A percentile compares a stretch with the other conserved stretches of the same genome.
phyloP scores from a whole-genome alignment of 2,797 vertebrate species.

The Betta splendens region DNA sequence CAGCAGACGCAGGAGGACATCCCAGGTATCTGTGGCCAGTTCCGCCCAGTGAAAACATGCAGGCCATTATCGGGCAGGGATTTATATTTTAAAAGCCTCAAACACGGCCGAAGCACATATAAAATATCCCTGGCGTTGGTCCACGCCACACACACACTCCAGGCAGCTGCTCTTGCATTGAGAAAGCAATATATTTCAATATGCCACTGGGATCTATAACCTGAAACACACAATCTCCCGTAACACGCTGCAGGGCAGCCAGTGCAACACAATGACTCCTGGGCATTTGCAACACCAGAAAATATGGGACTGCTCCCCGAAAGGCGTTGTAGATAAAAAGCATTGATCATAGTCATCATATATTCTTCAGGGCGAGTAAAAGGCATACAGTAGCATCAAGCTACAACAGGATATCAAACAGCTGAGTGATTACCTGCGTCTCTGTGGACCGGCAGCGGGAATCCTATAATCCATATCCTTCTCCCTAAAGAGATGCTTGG shows the following conservation, averaged over 20 bases:
- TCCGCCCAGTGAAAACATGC: conserved; percentile 39
- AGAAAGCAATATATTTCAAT: conserved; percentile 56
- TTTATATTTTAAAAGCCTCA: conserved; percentile 13
- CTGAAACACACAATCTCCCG: conserved; percentile 56
- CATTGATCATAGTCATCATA: conserved; percentile 63
- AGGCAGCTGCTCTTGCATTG: conserved; percentile 44
- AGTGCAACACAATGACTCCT: conserved; percentile 50
- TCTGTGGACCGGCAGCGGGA: conserved; percentile 64
- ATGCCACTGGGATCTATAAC: conserved; percentile 63
- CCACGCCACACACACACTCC: conserved; percentile 2
- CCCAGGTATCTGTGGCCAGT: conserved; percentile 66
- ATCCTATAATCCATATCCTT: conserved; percentile 72
- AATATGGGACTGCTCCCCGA: conserved; percentile 56
- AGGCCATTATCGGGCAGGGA: conserved; percentile 7
- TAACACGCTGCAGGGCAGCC: conserved; percentile 46
- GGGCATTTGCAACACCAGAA: conserved; percentile 40
- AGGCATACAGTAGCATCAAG: conserved; percentile 52
- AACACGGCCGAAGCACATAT: conserved; percentile 15
- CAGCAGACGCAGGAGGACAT: conserved; percentile 65
- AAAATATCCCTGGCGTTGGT: conserved; percentile 21
- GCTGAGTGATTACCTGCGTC: conserved; percentile 67
- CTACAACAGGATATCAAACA: conserved; percentile 69
- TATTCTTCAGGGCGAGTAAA: conserved; percentile 61
- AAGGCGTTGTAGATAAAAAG: conserved; percentile 63
- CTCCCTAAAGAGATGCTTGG: conserved; percentile 67